Conservation (phyloP, 2,888 invertebrate genomes). For the Stegana nigrithorax region DNA sequence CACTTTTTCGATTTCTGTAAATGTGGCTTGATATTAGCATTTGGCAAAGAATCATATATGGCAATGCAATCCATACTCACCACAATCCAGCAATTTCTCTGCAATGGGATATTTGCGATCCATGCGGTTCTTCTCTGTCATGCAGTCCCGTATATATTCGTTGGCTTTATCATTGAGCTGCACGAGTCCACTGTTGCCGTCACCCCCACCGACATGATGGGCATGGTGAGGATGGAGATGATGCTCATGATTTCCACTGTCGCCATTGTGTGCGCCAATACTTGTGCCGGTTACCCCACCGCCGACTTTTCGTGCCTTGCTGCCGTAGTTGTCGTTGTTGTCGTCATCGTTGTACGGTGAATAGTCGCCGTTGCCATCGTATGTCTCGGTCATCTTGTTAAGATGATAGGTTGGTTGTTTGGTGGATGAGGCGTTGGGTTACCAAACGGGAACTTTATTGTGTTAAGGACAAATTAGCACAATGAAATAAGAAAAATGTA, state of each 20-base stretch:
- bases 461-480: not conserved
- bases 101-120: constrained; percentile 79
- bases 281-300: constrained; percentile 36
- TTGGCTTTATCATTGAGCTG: constrained; percentile 77
- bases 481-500: not conserved
- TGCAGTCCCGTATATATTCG: constrained; percentile 81
- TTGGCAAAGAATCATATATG: not conserved
- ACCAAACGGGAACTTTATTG: not conserved
- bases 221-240: constrained; percentile 63
- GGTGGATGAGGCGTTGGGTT: constrained; percentile 15
- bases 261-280: constrained; percentile 39
- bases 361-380: constrained; percentile 68
- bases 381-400: constrained; percentile 66
- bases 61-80: constrained; percentile 66
- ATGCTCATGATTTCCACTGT: constrained; percentile 61
- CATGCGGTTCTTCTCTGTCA: constrained; percentile 78
- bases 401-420: constrained; percentile 33
- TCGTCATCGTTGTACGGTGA: constrained; percentile 65
- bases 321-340: constrained; percentile 64
- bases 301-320: constrained; percentile 60
- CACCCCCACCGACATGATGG: constrained; percentile 44
- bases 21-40: not conserved
- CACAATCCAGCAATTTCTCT: constrained; percentile 79
- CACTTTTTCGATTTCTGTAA: constrained; percentile 78
- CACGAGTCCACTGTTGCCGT: constrained; percentile 56